Evolutionary conservation across 2,888 invertebrate species (phyloP).

Genomic region (Phortica okadai): DNA sequence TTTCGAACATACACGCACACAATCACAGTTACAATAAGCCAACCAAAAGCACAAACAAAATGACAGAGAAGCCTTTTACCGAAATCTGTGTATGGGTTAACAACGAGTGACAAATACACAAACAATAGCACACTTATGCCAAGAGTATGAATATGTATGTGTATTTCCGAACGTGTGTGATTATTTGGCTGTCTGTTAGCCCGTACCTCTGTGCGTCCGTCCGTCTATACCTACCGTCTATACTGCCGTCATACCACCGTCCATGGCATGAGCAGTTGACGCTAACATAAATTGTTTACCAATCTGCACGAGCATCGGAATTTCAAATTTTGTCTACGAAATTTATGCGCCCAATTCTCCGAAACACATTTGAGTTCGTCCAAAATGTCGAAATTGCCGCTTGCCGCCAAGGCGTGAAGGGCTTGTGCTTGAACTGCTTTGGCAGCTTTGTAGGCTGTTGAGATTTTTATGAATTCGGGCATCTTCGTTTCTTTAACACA

Average conservation of each 20-base stretch:
- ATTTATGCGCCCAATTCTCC: conserved; percentile 69
- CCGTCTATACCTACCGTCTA: background rate
- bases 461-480: background rate
- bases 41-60: conserved; percentile 25
- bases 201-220: background rate
- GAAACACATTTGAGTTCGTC: conserved; percentile 57
- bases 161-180: conserved; percentile 13
- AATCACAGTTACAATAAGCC: conserved; percentile 29
- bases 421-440: background rate
- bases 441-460: background rate
- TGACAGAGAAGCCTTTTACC: conserved; percentile 41
- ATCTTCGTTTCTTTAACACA: background rate
- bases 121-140: conserved; percentile 29
- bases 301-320: conserved; percentile 72
- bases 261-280: conserved; percentile 9
- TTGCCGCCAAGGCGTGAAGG: background rate
- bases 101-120: conserved; percentile 54
- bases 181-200: background rate
- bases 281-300: conserved; percentile 72
- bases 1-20: conserved; percentile 37
- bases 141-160: conserved; percentile 29
- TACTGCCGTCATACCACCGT: background rate
- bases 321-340: conserved; percentile 68
- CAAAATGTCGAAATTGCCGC: background rate
- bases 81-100: background rate